Conservation (phyloP, 2,113 vertebrate species). For the human region DNA sequence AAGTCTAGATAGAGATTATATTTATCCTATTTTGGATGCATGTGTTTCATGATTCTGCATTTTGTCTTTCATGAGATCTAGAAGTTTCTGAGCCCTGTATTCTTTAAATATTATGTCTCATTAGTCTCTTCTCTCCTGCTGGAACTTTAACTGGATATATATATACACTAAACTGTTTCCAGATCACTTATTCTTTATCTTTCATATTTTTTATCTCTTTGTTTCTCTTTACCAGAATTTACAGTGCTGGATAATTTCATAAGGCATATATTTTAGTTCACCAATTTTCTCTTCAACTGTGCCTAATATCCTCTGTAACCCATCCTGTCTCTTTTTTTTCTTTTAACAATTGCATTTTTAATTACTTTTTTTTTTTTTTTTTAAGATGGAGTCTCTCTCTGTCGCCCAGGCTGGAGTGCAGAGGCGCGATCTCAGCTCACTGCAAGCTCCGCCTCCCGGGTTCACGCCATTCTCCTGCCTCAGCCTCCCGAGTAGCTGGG, state of each 20-base stretch:
- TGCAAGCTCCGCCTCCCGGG: no score
- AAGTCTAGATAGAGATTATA: not conserved
- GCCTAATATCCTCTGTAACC: not conserved
- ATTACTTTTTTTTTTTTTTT: no score
- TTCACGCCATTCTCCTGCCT: no score
- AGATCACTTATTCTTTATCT: not conserved
- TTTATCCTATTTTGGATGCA: not conserved
- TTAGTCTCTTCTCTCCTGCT: not conserved
- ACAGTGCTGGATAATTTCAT: not conserved
- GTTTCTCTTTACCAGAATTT: not conserved
- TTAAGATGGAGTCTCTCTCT: no score
- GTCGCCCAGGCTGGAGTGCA: no score
- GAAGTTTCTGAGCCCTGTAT: not conserved
- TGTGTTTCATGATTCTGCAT: not conserved
- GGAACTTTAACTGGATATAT: not conserved
- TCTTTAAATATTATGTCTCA: conserved; percentile 32
- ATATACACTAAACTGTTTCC: not conserved
- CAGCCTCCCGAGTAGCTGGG: no score
- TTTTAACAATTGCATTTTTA: not conserved
- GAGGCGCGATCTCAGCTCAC: no score
- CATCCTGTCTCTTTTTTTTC: not conserved
- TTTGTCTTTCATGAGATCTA: conserved; percentile 28
- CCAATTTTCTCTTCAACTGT: not conserved
- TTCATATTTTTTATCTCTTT: not conserved
- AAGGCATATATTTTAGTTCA: not conserved